Conservation (phyloP, 2,113 vertebrate genomes). For the Galbula dea region DNA sequence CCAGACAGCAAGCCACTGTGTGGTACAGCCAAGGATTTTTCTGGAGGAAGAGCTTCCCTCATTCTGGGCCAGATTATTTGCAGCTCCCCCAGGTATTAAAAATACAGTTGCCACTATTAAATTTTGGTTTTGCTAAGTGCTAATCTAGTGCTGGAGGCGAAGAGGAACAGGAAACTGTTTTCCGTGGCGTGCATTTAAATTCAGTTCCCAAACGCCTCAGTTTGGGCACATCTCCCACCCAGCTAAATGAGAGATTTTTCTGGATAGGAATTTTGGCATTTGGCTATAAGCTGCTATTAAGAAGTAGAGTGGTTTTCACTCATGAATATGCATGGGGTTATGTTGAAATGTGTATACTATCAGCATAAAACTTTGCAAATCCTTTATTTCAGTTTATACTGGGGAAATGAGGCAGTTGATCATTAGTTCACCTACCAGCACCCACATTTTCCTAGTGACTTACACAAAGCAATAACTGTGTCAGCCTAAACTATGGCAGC, state of each 20-base stretch:
- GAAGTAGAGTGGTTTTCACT: not conserved
- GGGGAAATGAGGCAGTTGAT: not conserved
- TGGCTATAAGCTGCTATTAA: constrained; percentile 54
- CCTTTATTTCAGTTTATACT: not conserved
- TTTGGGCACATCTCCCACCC: constrained; percentile 58
- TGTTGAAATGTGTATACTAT: constrained; percentile 41
- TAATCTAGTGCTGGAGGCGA: constrained; percentile 21
- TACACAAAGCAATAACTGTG: not conserved
- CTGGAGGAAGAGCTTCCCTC: not conserved
- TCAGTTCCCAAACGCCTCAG: not conserved
- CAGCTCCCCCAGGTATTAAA: not conserved
- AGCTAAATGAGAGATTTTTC: constrained; percentile 56
- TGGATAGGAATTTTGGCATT: constrained; percentile 44
- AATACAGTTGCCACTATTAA: constrained; percentile 1
- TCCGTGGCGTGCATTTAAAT: constrained; percentile 37
- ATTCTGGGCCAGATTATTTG: not conserved
- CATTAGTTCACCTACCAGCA: not conserved
- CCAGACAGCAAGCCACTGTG: not conserved
- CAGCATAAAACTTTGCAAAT: not conserved
- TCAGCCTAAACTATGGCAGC: not conserved
- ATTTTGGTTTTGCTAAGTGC: constrained; percentile 26
- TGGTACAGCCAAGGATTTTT: not conserved
- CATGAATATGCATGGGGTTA: constrained; percentile 56
- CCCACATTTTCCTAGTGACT: not conserved
- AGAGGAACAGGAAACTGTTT: constrained; percentile 23